Base-by-base conservation (phyloP, 2,113 vertebrate species). In the Bettongia penicillata region DNA sequence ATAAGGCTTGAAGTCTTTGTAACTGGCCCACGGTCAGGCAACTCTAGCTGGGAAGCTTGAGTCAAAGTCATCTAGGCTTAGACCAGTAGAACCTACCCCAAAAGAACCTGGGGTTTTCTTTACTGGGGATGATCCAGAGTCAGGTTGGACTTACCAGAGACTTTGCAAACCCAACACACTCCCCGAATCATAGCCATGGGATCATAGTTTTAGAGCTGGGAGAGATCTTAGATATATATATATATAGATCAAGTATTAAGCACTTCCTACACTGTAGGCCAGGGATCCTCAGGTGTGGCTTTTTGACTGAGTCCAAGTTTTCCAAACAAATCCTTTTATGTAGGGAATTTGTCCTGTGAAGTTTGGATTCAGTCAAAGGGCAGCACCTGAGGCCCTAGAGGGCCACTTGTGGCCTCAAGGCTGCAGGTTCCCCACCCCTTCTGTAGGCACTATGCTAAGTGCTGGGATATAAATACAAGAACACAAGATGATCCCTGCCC, bases 1-100 rank as follows among this genome's bases (percentile, higher is more conserved):
- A 16, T 55, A 6, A 43, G 51, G 2, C 91, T 57, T 91, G 91
- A 0, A 52, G 0, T 43, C 90, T 92, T 91, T 94, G 47, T 90
- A 90, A 94, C 96, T 97, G 52, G 3, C 0, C 96, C 96, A 68
- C 94, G n/a, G 43, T 57, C 23, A 89, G 94, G 95, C 90, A 97
- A 97, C 95, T 97, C 91, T 3, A 47, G 94, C 84, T 95, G 37
- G 77, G 11, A 93, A 77, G 52, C 57, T 94, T 90, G 68, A 90
- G 90, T 5, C 1, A 7, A 96, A 94, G 26, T n/a, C 55, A 95
- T 55, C 16, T 89, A 53, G 91, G 91, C 90, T 68, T 53, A 26
- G 52, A 47, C 51, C 68, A 84, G 23, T 84, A 16, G 16, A 84
- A 22, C 68, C 84, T 25, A 51, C 23, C 22, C 51, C 53, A 51